Evolutionary conservation across 2,888 invertebrate species (phyloP).

Genomic region (Eledona agricola): DNA sequence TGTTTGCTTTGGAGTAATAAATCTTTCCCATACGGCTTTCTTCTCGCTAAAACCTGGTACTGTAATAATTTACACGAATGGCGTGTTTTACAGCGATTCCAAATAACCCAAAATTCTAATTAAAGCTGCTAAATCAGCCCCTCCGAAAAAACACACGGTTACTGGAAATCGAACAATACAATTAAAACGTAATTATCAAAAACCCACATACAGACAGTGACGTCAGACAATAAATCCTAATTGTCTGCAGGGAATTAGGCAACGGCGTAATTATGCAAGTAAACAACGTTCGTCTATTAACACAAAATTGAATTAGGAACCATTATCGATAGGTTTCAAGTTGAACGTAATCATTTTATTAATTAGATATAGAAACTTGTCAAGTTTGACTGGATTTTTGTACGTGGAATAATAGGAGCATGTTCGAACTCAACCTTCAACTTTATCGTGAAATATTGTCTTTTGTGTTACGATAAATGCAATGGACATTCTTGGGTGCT

Average conservation of each 20-base stretch:
- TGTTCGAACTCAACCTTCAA: constrained; percentile 20
- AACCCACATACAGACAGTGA: constrained; percentile 28
- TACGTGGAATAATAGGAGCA: constrained; percentile 1
- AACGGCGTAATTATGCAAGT: constrained; percentile 33
- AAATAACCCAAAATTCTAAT: constrained; percentile 8
- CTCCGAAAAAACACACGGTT: constrained; percentile 11
- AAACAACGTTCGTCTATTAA: constrained; percentile 25
- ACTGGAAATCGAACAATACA: constrained; percentile 18
- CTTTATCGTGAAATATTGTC: constrained; percentile 18
- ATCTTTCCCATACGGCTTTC: constrained; percentile 27
- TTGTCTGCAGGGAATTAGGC: constrained; percentile 28
- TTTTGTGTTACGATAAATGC: constrained; percentile 10
- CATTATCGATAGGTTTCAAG: constrained; percentile 7
- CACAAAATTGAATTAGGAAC: constrained; percentile 21
- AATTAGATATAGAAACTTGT: too few species aligned
- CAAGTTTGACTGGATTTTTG: constrained; percentile 13
- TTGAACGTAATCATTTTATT: too few species aligned
- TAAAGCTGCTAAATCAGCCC: constrained; percentile 24
- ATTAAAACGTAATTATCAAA: constrained; percentile 30
- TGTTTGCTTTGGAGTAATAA: constrained; percentile 23
- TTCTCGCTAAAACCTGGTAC: constrained; percentile 18
- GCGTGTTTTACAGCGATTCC: constrained; percentile 29
- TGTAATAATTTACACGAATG: constrained; percentile 13
- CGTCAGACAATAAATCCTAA: constrained; percentile 33
- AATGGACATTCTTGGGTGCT: constrained; percentile 7